A percentile compares a stretch with the other conserved stretches of the same genome.
These are phyloP conservation scores for Phataginus tetradactyla DNA, from an alignment of 2,797 vertebrate genomes.

Conservation along the genomic window DNA sequence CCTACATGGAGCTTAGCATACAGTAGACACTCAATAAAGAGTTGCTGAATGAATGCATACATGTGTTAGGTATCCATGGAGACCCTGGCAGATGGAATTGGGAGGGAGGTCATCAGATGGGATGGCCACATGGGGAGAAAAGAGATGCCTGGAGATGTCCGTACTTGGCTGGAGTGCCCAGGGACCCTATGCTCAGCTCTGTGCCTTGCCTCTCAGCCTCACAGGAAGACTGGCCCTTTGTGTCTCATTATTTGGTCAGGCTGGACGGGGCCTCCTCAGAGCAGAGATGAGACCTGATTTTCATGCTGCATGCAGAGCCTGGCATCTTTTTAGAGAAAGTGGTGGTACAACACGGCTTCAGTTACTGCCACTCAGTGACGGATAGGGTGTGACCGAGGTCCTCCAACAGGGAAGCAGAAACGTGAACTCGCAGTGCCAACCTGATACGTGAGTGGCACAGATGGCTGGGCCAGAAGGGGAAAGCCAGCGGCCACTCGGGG, in stretches of 20 bases:
- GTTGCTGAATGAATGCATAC: neutral
- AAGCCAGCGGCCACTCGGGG: rapidly evolving
- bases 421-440: rapidly evolving
- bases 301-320: neutral
- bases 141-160: neutral
- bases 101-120: rapidly evolving
- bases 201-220: neutral
- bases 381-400: neutral
- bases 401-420: neutral
- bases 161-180: rapidly evolving
- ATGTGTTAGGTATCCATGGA: rapidly evolving
- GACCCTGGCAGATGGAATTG: rapidly evolving
- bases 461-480: rapidly evolving
- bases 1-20: neutral
- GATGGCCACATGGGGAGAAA: rapidly evolving
- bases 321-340: neutral
- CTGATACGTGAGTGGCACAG: neutral
- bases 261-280: rapidly evolving
- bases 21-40: neutral
- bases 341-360: neutral
- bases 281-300: neutral
- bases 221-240: rapidly evolving
- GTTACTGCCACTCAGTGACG: neutral
- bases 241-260: neutral
- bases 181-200: too few species aligned